Evolutionary conservation across 2,888 invertebrate species (phyloP).

Genomic region (Sclerodermus sp.): DNA sequence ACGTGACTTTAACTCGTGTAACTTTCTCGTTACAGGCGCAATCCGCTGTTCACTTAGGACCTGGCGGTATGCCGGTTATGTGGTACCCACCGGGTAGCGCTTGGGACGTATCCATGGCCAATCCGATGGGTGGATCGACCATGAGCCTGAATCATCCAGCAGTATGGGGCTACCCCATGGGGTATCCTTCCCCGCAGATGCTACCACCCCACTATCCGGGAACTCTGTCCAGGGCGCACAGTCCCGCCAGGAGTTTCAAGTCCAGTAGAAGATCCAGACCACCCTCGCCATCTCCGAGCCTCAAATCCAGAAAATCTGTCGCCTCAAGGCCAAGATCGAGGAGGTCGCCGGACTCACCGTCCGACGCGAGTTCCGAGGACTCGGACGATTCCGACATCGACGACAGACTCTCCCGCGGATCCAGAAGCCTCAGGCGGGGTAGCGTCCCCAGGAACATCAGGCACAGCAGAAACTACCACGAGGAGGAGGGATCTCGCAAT

Average conservation of each 20-base stretch:
- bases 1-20: not conserved
- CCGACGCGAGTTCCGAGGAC: slow-evolving; percentile 53
- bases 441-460: slow-evolving; percentile 36
- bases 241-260: slow-evolving; percentile 50
- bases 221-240: slow-evolving; percentile 62
- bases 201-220: slow-evolving; percentile 61
- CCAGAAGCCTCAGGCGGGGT: slow-evolving; percentile 49
- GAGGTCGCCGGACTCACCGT: slow-evolving; percentile 46
- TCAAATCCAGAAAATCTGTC: slow-evolving; percentile 71
- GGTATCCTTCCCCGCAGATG: slow-evolving; percentile 44
- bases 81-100: slow-evolving; percentile 50
- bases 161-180: slow-evolving; percentile 48
- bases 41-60: slow-evolving; percentile 68
- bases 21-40: slow-evolving; percentile 63
- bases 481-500: slow-evolving; percentile 36
- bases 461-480: slow-evolving; percentile 35
- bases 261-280: slow-evolving; percentile 59
- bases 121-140: slow-evolving; percentile 47
- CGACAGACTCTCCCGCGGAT: slow-evolving; percentile 50
- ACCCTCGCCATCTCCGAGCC: slow-evolving; percentile 68
- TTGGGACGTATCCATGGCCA: slow-evolving; percentile 44
- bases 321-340: slow-evolving; percentile 61
- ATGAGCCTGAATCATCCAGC: slow-evolving; percentile 50
- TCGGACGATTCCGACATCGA: slow-evolving; percentile 68
- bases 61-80: slow-evolving; percentile 58